Evolutionary conservation across 37 sponge, comb jelly and placozoan genomes (phyloP), one percentile per base, ranked within the genome.

Genomic region (Aplysina aerophoba): DNA sequence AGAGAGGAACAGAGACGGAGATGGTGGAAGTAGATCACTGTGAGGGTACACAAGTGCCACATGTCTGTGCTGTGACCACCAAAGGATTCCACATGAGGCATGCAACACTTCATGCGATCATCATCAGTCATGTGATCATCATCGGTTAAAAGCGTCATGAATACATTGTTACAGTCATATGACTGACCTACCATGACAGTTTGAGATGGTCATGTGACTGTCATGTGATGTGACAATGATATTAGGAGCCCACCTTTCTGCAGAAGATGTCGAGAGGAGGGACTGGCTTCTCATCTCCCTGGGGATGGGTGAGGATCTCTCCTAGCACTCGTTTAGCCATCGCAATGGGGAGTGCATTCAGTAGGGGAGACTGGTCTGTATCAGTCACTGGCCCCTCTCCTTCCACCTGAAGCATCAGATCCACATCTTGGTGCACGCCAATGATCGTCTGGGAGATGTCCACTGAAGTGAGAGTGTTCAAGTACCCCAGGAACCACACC

Each of bases 401-500:
- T 13, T 4, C 5, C 27, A 28, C 12, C 64, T 28, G 4, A 62
- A 6, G 24, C 24, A 27, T 4, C 11, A 62, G 64, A 11, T 62
- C 64, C 11, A 11, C 64, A 62, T 62, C 64, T 28, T 27, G 27
- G 28, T 27, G 12, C 28, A 62, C 64, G 4, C 27, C 64, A 62
- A 62, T 62, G 64, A 62, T 13, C 27, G 3, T 13, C 64, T 62
- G 64, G 28, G 12, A 28, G 64, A 62, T 28, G 64, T 62, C 64
- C 28, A 62, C 24, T 28, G 64, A 28, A n/a, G 28, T 28, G 27
- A 28, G 64, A 4, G 24, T 27, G 66, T 92, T 92, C 37, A 89
- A 86, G 25, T 81, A 31, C 38, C 83, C 82, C 55, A 92, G 72
- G 81, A 92, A 88, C 86, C 86, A 88, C 50, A 33, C 13, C 21